phyloP scores from a whole-genome alignment of 2,113 vertebrate species.

The Numida meleagris region DNA sequence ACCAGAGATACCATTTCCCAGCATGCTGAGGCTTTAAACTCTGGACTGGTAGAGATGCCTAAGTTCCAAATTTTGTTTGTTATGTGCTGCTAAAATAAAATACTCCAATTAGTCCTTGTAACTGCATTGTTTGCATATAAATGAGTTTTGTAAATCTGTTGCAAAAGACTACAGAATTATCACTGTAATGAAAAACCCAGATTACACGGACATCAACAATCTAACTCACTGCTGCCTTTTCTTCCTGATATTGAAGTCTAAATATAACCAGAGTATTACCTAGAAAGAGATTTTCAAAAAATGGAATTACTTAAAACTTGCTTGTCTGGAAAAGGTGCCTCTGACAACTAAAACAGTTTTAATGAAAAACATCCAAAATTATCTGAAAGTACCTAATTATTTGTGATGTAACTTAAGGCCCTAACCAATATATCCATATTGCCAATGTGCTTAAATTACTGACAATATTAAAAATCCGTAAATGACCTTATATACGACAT shows the following conservation, averaged over 20 bases:
- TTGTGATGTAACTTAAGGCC: background rate
- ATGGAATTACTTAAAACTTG: background rate
- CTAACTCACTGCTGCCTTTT: slow-evolving; percentile 1
- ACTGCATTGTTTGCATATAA: slow-evolving; percentile 14
- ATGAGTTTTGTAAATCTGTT: slow-evolving; percentile 39
- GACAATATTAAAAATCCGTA: background rate
- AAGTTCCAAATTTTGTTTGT: background rate
- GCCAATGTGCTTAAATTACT: background rate
- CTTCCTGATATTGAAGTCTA: slow-evolving; percentile 20
- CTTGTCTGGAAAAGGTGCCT: background rate
- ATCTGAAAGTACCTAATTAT: background rate
- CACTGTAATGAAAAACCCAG: slow-evolving; percentile 16
- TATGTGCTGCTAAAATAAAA: slow-evolving; percentile 3
- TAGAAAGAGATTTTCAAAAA: background rate
- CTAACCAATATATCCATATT: background rate
- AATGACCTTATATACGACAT: background rate
- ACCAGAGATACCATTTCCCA: background rate
- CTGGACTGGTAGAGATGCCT: background rate
- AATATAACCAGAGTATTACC: slow-evolving; percentile 19
- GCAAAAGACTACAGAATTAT: background rate
- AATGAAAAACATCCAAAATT: background rate
- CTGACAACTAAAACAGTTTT: background rate
- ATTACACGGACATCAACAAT: slow-evolving; percentile 18
- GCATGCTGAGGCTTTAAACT: background rate
- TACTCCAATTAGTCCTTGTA: background rate